A percentile compares a stretch with the other conserved stretches of the same genome.
phyloP scores from a whole-genome alignment of 2,797 vertebrate genomes.

The Varecia variegata region DNA sequence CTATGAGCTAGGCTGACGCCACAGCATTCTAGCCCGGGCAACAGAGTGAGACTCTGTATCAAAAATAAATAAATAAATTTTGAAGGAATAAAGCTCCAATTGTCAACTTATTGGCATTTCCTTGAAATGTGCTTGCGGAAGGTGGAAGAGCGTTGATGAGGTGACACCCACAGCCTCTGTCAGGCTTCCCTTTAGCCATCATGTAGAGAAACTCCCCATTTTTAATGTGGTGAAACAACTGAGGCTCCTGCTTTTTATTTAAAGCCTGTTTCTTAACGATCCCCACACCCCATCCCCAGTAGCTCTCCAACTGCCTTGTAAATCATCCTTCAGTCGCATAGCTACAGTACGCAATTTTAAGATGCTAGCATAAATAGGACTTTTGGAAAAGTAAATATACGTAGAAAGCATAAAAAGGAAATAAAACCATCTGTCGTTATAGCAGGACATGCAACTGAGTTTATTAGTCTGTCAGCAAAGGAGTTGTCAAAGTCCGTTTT shows the following conservation, averaged over 20 bases:
- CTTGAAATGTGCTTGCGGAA: background rate
- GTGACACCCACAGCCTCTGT: fast-evolving
- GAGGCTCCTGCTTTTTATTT: background rate
- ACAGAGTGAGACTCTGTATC: too few species aligned
- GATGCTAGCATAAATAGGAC: background rate
- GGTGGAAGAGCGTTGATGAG: background rate
- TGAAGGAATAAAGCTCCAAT: background rate
- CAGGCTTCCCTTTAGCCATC: background rate
- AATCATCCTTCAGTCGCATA: background rate
- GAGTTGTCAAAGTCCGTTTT: conserved; percentile 71
- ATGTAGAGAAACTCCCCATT: background rate
- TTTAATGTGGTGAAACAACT: background rate
- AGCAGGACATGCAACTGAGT: conserved; percentile 47
- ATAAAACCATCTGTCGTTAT: conserved; percentile 59
- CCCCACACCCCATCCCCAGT: background rate
- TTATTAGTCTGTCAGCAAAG: conserved; percentile 73
- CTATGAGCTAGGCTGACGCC: too few species aligned
- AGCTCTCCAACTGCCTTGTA: background rate
- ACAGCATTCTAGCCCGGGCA: too few species aligned
- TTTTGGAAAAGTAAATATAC: conserved; percentile 64
- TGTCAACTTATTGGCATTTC: background rate
- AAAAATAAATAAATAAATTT: too few species aligned
- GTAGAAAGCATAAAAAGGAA: conserved; percentile 67
- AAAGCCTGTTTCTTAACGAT: background rate
- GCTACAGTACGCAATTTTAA: conserved; percentile 29